Percentiles rank a stretch among this genome's conserved stretches.
Conservation (phyloP, 2,888 invertebrate genomes). For the Orgyia antiqua region DNA sequence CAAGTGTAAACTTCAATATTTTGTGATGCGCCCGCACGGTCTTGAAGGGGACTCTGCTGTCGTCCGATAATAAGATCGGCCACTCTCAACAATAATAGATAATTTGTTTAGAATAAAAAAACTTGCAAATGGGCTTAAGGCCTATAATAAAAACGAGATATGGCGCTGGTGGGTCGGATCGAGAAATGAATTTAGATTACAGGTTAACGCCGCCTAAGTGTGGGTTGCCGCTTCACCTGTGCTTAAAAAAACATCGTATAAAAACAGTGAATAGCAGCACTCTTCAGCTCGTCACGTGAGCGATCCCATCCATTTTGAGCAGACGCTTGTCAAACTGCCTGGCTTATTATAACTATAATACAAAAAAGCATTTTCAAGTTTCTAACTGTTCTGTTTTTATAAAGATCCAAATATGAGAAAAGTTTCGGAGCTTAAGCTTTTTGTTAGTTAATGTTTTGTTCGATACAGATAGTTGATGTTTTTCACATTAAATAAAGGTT, state of each 20-base stretch:
- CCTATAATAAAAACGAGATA: constrained; percentile 76
- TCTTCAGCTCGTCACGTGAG: constrained; percentile 42
- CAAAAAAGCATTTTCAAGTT: too few relatives aligned
- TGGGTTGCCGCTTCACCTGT: constrained; percentile 72
- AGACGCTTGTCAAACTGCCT: constrained; percentile 42
- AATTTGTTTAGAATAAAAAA: constrained; percentile 75
- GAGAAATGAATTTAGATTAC: constrained; percentile 79
- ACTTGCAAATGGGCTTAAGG: constrained; percentile 72
- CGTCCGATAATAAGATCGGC: constrained; percentile 63
- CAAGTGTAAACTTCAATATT: constrained; percentile 35
- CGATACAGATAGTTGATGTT: too few relatives aligned
- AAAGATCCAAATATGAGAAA: not conserved
- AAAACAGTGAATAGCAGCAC: constrained; percentile 40
- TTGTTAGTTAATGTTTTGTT: too few relatives aligned
- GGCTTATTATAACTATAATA: constrained; percentile 35
- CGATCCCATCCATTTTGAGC: constrained; percentile 42
- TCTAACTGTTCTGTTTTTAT: too few relatives aligned
- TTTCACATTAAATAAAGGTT: too few relatives aligned
- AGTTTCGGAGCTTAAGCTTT: too few relatives aligned
- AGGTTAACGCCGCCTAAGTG: constrained; percentile 75
- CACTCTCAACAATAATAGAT: constrained; percentile 67
- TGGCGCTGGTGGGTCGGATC: constrained; percentile 70
- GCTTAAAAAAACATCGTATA: constrained; percentile 58
- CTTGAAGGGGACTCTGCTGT: constrained; percentile 46
- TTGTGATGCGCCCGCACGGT: constrained; percentile 8